Percentiles rank a stretch among this genome's conserved stretches.
Conservation (phyloP, 2,113 vertebrate genomes). For the Brienomyrus brachyistius region DNA sequence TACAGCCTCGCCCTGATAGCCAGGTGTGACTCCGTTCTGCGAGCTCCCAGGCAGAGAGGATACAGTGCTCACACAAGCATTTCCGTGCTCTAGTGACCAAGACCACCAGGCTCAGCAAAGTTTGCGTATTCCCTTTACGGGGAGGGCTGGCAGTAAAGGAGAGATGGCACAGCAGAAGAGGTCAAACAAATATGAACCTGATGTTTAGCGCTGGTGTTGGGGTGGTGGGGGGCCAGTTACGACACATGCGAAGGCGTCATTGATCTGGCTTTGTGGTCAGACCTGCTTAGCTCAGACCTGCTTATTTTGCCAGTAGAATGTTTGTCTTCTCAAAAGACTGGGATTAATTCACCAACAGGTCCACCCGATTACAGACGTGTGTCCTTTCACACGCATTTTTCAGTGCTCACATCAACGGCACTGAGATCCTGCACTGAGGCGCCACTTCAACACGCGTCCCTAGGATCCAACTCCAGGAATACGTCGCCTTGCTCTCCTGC, state of each 20-base stretch:
- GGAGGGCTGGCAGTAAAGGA: not conserved
- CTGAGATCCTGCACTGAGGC: conserved; percentile 29
- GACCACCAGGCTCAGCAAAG: not conserved
- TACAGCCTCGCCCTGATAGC: not conserved
- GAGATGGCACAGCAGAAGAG: not conserved
- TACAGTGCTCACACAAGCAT: not conserved
- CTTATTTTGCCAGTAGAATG: not conserved
- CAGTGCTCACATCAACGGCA: conserved; percentile 18
- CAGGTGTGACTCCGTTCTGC: not conserved
- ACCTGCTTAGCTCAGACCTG: not conserved
- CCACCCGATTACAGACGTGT: not conserved
- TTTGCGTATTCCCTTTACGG: not conserved
- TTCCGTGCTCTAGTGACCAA: not conserved
- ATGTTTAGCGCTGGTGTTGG: not conserved
- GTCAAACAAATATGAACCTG: not conserved
- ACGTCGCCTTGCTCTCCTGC: conserved; percentile 15
- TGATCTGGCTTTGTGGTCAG: not conserved
- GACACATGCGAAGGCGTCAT: not conserved
- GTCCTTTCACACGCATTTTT: not conserved
- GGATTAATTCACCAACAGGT: not conserved
- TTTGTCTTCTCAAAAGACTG: not conserved
- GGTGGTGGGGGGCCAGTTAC: not conserved
- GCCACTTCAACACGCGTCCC: conserved; percentile 31
- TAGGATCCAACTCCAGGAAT: conserved; percentile 22
- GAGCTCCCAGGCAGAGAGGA: not conserved